Evolutionary conservation across 2,797 vertebrate species (phyloP), one percentile per base, ranked within the genome.

Genomic region (Macropus fuliginosus): DNA sequence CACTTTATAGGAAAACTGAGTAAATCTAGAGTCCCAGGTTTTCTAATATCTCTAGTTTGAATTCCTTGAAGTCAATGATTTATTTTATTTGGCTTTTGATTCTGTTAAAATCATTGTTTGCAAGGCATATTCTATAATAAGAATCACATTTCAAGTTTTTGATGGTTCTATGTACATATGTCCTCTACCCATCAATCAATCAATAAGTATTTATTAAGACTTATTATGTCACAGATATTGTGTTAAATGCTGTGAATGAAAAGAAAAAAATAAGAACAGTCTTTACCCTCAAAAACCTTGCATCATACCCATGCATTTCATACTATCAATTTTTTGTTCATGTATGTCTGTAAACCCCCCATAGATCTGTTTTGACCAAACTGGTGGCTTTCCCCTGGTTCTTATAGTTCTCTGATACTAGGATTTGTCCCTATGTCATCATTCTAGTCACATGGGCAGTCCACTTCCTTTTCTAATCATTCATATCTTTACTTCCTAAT

Each of bases 41-140:
- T 74, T 66, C 5, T 81, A 54, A 50, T 92, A 34, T 93, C 93
- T 31, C 56, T 66, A 18, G 1, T 95, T 94, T 66, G 91, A 56
- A 66, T 93, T 29, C 56, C 34, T 95, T 46, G 56, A 0, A 56
- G 4, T 94, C 4, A 1, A 29, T 96, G 21, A 96, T 27, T 62
- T 94, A 46, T 52, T 1, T 93, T 21, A 55, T 29, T 62, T 94
- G 55, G 62, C 1, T 56, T 94, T 10, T 89, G 56, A 56, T 81
- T 54, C 46, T 54, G 94, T 24, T 54, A 46, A 81, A 9, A 59
- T n/a, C 57, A 3, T n/a, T 34, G 1, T 95, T 54, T 55, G 94
- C 74, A 93, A 95, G 89, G 18, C 6, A 29, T 12, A 59, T 59
- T n/a, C 3, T n/a, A 1, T 18, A 66, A 66, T 16, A 66, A 66